Evolutionary conservation across 2,797 vertebrate genomes (phyloP).

Genomic region (Microchirus variegatus): DNA sequence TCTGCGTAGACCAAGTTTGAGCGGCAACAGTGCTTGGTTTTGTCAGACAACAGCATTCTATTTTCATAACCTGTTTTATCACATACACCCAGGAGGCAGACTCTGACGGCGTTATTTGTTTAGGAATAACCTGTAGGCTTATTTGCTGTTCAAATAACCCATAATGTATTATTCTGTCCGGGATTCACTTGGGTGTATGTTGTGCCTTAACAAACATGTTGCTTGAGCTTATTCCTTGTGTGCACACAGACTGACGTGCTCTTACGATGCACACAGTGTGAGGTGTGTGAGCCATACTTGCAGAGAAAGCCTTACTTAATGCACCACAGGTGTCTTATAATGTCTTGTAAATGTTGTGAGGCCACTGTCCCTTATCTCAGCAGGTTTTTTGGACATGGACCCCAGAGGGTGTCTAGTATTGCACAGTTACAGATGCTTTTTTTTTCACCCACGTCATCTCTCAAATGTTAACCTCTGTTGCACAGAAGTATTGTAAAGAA

Average conservation of each 20-base stretch:
- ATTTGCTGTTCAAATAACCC: conserved; percentile 57
- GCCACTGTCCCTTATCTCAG: conserved; percentile 3
- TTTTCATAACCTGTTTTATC: conserved; percentile 45
- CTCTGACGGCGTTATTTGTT: conserved; percentile 42
- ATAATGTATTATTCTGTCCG: conserved; percentile 24
- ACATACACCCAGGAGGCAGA: conserved; percentile 19
- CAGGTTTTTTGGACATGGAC: conserved; percentile 15
- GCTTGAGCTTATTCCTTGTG: conserved; percentile 18
- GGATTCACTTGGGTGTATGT: conserved; percentile 7
- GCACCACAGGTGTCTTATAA: conserved; percentile 2
- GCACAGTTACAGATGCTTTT: conserved; percentile 20
- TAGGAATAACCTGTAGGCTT: conserved; percentile 37
- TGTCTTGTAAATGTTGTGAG: conserved; percentile 4
- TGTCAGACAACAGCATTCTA: conserved; percentile 11
- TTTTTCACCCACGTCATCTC: not conserved
- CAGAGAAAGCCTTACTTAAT: not conserved
- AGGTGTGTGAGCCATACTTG: conserved; percentile 10
- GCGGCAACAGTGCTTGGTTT: not conserved
- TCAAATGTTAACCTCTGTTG: conserved; percentile 24
- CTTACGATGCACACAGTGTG: not conserved
- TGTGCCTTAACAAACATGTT: conserved; percentile 16
- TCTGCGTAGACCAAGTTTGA: not conserved
- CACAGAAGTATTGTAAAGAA: conserved; percentile 44
- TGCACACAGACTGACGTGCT: conserved; percentile 4
- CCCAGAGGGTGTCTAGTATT: conserved; percentile 4